Evolutionary conservation across 1,140 invertebrate species (phyloP).

Genomic region (Leptopilina boulardi): DNA sequence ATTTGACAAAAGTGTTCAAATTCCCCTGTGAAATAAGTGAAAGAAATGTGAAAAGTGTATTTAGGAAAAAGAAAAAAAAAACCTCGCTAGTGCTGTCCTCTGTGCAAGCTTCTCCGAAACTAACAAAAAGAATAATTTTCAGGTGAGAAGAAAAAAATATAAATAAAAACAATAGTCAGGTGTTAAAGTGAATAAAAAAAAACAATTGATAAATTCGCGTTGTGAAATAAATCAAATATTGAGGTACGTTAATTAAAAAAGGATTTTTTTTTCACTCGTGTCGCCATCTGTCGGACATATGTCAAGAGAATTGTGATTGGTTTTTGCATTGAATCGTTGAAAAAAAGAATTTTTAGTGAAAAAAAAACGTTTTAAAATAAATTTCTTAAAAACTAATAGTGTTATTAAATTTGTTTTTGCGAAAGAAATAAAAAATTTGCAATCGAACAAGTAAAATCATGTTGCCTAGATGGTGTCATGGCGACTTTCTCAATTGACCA

Average conservation of each 20-base stretch:
- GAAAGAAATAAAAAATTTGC: not conserved
- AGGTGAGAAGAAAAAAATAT: too few species aligned
- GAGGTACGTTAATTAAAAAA: too few species aligned
- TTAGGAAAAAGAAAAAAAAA: conserved; percentile 8
- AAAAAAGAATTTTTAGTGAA: not conserved
- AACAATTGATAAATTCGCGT: too few species aligned
- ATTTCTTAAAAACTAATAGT: too few species aligned
- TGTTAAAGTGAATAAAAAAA: too few species aligned
- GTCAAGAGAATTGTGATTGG: conserved; percentile 69
- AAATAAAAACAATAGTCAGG: too few species aligned
- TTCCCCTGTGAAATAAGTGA: too few species aligned
- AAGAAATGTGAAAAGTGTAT: conserved; percentile 46
- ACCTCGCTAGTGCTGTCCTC: conserved; percentile 66
- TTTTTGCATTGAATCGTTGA: conserved; percentile 44
- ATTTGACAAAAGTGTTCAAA: too few species aligned
- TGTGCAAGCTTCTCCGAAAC: conserved; percentile 56
- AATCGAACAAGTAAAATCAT: not conserved
- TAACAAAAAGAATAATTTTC: conserved; percentile 33
- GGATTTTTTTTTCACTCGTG: conserved; percentile 58
- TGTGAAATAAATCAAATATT: too few species aligned
- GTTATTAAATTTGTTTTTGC: too few species aligned
- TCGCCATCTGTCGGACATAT: conserved; percentile 65
- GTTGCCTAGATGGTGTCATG: conserved; percentile 19
- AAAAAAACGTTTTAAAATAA: not conserved
- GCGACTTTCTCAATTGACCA: conserved; percentile 33